A percentile compares a stretch with the other conserved stretches of the same genome.
Conservation (phyloP, 2,113 vertebrate genomes). For the Pseudopipra pipra region DNA sequence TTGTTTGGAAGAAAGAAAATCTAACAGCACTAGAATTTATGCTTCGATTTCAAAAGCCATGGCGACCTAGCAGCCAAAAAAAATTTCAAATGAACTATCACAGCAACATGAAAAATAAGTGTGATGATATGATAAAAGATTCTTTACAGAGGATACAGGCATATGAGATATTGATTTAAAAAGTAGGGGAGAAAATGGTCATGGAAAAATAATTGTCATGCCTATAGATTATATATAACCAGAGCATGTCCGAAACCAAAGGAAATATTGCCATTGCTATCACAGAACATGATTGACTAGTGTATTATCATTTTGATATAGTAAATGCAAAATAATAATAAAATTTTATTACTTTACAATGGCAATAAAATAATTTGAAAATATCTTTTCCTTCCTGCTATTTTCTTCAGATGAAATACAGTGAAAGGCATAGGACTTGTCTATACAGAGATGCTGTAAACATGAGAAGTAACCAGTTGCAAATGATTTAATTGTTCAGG, state of each 20-base stretch:
- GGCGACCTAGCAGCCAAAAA: neutral
- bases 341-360: neutral
- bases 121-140: neutral
- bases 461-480: neutral
- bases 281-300: neutral
- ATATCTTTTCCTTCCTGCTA: neutral
- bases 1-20: neutral
- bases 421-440: neutral
- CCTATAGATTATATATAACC: neutral
- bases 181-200: neutral
- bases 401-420: neutral
- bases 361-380: neutral
- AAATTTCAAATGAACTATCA: neutral
- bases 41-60: neutral
- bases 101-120: neutral
- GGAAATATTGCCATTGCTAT: neutral
- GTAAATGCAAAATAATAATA: neutral
- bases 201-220: neutral
- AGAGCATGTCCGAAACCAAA: fast-evolving
- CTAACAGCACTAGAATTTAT: neutral
- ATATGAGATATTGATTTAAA: neutral
- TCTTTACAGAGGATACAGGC: neutral
- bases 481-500: neutral
- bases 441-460: neutral
- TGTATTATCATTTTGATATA: neutral